Conservation (phyloP, 2,113 vertebrate species). For the Mustelus asterias region DNA sequence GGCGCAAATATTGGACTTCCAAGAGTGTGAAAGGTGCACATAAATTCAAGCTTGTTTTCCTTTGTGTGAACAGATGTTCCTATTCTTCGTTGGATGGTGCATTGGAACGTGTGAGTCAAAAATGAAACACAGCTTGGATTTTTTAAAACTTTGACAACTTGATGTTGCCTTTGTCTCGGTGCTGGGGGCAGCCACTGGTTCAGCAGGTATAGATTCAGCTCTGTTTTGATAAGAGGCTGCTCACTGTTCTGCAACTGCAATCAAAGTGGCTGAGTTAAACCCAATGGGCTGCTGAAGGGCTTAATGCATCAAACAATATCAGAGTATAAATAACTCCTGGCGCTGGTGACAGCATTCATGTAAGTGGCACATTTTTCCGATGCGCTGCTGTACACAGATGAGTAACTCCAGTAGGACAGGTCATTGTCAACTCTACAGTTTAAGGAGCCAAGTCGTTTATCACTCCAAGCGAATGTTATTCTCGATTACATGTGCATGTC, state of each 20-base stretch:
- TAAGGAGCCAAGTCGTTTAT: conserved; percentile 25
- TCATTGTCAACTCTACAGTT: background rate
- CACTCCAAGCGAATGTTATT: conserved; percentile 27
- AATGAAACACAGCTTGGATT: background rate
- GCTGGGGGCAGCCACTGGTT: background rate
- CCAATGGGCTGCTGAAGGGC: background rate
- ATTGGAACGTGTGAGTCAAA: background rate
- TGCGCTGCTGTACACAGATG: background rate
- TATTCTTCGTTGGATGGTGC: background rate
- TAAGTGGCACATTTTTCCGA: background rate
- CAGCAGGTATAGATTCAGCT: background rate
- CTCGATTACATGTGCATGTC: conserved; percentile 27
- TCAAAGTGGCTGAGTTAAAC: background rate
- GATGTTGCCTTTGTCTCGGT: background rate
- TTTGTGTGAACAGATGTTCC: background rate
- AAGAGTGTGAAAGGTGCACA: background rate
- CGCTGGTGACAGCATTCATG: background rate
- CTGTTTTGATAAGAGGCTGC: background rate
- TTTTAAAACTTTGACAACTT: background rate
- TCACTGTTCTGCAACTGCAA: background rate
- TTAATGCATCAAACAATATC: conserved; percentile 27
- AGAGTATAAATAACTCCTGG: background rate
- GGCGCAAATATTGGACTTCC: background rate
- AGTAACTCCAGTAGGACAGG: conserved; percentile 18
- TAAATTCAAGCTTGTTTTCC: background rate